Base-by-base conservation (phyloP, 1,140 invertebrate genomes). In the Heliothis virescens region DNA sequence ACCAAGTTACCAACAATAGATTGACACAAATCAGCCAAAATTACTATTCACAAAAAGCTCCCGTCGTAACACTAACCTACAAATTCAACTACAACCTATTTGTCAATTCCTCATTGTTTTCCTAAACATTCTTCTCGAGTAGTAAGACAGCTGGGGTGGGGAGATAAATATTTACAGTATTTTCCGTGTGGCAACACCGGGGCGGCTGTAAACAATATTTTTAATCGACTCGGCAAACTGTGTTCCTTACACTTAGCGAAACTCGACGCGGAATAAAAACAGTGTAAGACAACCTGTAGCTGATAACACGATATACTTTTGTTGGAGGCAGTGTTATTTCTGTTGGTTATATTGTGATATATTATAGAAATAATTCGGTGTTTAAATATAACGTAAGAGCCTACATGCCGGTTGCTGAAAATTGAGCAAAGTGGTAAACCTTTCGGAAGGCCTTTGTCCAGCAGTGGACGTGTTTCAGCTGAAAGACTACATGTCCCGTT, bases 101-200 rank as follows among this genome's bases (percentile, higher is more conserved):
- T 71, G 41, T 67, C 3, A 67, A 12, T 16, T 34, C 55, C n/a
- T 29, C 53, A 55, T 47, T 63, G 60, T 63, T 73, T 16, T 41
- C 71, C 52, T 67, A 67, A 73, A 73, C 55, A 59, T 73, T 73
- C 53, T 75, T 75, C 57, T 62, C 15, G 13, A 75, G 57, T 75
- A 62, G 55, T 74, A 74, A 59, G 57, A 50, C 29, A 47, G 57
- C 34, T 67, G 57, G 57, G 57, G 21, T 11, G 34, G 52, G 57
- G 72, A 75, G 80, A 83, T 83, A 83, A 88, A 88, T 88, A 88
- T 88, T 88, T 83, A 74, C 82, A 63, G 83, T 85, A 83, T 86
- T 86, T 82, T 81, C 63, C 72, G 65, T 82, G 71, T 80, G 81
- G 83, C 79, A 83, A 87, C 82, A 85, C 80, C 72, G 79, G 26